Conservation (phyloP, 2,888 invertebrate species). For the Drosophila diplacantha region DNA sequence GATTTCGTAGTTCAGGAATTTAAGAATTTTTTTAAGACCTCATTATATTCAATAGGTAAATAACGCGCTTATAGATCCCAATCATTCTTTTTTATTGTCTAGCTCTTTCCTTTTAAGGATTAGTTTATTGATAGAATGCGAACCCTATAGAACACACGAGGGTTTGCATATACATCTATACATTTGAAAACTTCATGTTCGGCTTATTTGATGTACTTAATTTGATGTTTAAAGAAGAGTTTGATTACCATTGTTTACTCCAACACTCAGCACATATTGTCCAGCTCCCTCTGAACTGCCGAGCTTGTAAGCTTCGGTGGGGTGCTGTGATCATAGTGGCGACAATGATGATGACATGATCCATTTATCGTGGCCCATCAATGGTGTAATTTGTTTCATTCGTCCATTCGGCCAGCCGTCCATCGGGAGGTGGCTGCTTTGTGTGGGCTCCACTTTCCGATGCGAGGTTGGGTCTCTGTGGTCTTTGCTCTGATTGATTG, state of each 20-base stretch:
- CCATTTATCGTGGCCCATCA: conserved; percentile 16
- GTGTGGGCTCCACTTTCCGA: not conserved
- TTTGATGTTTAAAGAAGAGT: not conserved
- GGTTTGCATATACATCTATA: too few relatives aligned
- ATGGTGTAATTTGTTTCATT: conserved; percentile 9
- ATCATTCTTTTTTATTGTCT: too few relatives aligned
- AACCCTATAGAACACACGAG: too few relatives aligned
- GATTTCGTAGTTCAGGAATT: too few relatives aligned
- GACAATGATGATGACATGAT: conserved; percentile 21
- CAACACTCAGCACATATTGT: not conserved
- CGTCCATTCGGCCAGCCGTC: not conserved
- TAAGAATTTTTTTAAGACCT: too few relatives aligned
- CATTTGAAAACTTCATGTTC: too few relatives aligned
- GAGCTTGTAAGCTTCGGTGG: conserved; percentile 2
- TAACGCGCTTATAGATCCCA: too few relatives aligned
- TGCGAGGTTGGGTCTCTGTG: not conserved
- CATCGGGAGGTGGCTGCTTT: not conserved
- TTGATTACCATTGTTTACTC: not conserved
- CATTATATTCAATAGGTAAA: too few relatives aligned
- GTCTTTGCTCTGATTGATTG: conserved; percentile 5
- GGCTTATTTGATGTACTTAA: too few relatives aligned
- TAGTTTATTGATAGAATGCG: too few relatives aligned
- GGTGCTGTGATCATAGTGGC: conserved; percentile 14
- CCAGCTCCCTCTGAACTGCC: not conserved
- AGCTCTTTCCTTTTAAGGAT: too few relatives aligned